Percentiles rank a stretch among this genome's conserved stretches.
phyloP scores from a whole-genome alignment of 2,888 invertebrate genomes.

The Lottia scabra region DNA sequence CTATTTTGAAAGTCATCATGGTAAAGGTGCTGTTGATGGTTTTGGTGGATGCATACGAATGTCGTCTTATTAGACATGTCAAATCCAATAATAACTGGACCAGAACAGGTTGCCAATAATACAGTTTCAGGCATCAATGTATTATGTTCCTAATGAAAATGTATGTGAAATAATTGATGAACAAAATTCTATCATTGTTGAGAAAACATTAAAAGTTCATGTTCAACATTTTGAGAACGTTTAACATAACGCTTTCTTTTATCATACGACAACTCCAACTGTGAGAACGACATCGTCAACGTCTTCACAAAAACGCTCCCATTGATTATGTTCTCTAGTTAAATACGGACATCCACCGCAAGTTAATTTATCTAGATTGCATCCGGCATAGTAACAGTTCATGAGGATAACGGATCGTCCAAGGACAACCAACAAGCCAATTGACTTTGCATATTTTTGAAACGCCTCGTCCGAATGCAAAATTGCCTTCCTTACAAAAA shows the following conservation, averaged over 20 bases:
- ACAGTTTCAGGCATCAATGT: background rate
- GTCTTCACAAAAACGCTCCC: no score
- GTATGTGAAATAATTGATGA: background rate
- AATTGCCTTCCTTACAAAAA: no score
- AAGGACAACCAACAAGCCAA: no score
- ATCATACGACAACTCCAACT: no score
- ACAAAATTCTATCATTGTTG: no score
- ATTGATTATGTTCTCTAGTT: no score
- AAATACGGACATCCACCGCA: no score
- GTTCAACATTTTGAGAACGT: background rate
- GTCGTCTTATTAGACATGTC: background rate
- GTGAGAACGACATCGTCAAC: no score
- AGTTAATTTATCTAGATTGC: no score
- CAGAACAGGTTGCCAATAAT: background rate
- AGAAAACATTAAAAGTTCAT: background rate
- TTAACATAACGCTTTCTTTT: background rate
- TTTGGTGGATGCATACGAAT: background rate
- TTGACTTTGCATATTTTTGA: background rate
- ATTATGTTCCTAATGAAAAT: background rate
- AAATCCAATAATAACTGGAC: background rate
- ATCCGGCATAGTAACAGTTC: no score
- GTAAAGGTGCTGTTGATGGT: background rate
- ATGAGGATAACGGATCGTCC: no score
- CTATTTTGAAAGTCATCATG: background rate
- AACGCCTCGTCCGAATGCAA: background rate